phyloP scores from a whole-genome alignment of 1,140 invertebrate genomes.

The Maniola jurtina region DNA sequence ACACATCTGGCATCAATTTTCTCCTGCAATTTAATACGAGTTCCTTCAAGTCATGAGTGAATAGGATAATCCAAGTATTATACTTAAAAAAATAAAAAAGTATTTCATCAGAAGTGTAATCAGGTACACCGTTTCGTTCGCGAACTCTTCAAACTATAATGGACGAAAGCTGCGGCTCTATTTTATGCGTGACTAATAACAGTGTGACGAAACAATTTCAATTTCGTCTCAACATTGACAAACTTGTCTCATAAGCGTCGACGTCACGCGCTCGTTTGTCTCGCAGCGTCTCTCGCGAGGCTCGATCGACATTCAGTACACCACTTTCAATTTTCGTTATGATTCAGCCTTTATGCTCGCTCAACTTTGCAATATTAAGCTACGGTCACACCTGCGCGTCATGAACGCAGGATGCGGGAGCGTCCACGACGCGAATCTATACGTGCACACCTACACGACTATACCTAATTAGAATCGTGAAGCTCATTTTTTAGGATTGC shows the following conservation, averaged over 20 bases:
- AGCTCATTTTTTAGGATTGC: too few species aligned
- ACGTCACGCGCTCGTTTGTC: neutral
- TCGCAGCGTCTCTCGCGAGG: neutral
- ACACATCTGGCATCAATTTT: too few species aligned
- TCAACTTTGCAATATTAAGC: neutral
- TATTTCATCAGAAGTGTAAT: too few species aligned
- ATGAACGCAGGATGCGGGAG: too few species aligned
- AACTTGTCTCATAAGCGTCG: constrained; percentile 2
- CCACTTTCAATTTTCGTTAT: neutral
- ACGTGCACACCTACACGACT: too few species aligned
- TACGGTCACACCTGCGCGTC: too few species aligned
- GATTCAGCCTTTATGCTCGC: neutral
- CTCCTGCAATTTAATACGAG: too few species aligned
- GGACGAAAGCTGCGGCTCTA: constrained; percentile 7
- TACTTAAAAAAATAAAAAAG: too few species aligned
- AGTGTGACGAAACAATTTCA: neutral
- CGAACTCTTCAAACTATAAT: constrained; percentile 15
- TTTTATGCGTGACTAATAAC: neutral
- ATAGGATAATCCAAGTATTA: too few species aligned
- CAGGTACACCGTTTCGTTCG: neutral
- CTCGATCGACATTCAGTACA: neutral
- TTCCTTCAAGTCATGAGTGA: too few species aligned
- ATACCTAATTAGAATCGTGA: too few species aligned
- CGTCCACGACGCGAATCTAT: too few species aligned
- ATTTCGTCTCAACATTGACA: neutral